Conservation (phyloP, 2,113 vertebrate genomes). For the Peromyscus leucopus region DNA sequence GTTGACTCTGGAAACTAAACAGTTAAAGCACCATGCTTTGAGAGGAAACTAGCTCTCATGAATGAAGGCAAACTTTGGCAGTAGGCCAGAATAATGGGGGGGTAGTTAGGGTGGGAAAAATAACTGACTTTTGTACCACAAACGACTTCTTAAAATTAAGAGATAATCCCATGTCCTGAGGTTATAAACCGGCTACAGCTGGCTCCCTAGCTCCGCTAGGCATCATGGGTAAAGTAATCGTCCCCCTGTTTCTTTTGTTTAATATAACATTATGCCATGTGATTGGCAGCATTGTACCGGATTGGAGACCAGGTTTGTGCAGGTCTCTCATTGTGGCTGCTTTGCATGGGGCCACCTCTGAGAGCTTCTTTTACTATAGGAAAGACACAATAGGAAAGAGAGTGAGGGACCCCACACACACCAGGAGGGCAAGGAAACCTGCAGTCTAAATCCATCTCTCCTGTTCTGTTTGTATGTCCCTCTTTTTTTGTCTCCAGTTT, state of each 20-base stretch:
- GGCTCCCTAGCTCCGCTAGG: slow-evolving; percentile 87
- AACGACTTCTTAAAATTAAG: slow-evolving; percentile 84
- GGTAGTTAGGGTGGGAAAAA: slow-evolving; percentile 33
- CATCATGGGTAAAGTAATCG: slow-evolving; percentile 90
- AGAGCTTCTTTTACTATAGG: slow-evolving; percentile 72
- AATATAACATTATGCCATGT: slow-evolving; percentile 88
- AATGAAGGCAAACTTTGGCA: slow-evolving; percentile 88
- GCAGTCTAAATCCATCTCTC: slow-evolving; percentile 42
- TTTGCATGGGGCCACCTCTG: slow-evolving; percentile 78
- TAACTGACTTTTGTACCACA: slow-evolving; percentile 76
- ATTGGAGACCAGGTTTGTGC: slow-evolving; percentile 82
- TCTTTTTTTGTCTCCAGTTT: slow-evolving; percentile 69
- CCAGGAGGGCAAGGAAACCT: neutral
- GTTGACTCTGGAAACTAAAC: slow-evolving; percentile 75
- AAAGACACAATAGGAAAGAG: slow-evolving; percentile 46
- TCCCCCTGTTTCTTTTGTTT: slow-evolving; percentile 91
- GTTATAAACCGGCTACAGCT: slow-evolving; percentile 94
- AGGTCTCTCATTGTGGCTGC: slow-evolving; percentile 84
- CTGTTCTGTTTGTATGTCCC: slow-evolving; percentile 55
- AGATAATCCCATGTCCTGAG: slow-evolving; percentile 88
- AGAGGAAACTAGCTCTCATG: slow-evolving; percentile 82
- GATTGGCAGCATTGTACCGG: slow-evolving; percentile 89
- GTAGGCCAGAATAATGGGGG: slow-evolving; percentile 79
- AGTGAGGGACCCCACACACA: slow-evolving; percentile 6
- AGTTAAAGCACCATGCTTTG: slow-evolving; percentile 83